Conservation (phyloP, 2,888 invertebrate genomes). For the Tenthredo mesomela region DNA sequence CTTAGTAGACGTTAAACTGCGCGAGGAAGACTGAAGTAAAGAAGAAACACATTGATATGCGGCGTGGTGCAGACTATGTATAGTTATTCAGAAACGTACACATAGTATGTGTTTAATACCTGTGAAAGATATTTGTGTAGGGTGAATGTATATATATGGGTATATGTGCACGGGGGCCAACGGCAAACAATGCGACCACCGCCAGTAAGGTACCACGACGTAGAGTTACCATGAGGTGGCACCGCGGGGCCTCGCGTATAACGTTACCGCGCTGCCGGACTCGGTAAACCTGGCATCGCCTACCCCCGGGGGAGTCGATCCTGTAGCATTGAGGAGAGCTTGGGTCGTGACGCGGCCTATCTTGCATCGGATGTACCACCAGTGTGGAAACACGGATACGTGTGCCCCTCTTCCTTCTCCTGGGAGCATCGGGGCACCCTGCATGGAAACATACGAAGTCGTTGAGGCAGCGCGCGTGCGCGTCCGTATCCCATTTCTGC, state of each 20-base stretch:
- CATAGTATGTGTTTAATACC: not conserved
- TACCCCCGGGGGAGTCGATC: slow-evolving; percentile 65
- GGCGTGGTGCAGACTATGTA: slow-evolving; percentile 63
- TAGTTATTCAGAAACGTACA: slow-evolving; percentile 2
- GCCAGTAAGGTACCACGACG: slow-evolving; percentile 68
- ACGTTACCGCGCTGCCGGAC: slow-evolving; percentile 40
- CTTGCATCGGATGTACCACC: slow-evolving; percentile 77
- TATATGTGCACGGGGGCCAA: slow-evolving; percentile 63
- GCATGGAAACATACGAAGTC: slow-evolving; percentile 33
- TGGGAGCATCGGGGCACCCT: slow-evolving; percentile 36
- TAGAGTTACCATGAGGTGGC: slow-evolving; percentile 64
- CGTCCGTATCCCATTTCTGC: slow-evolving; percentile 60
- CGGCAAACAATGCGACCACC: slow-evolving; percentile 70
- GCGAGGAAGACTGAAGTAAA: not conserved
- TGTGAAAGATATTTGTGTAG: not conserved
- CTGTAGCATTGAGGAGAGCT: slow-evolving; percentile 69
- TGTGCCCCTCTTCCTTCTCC: slow-evolving; percentile 58
- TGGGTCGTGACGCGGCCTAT: slow-evolving; percentile 76
- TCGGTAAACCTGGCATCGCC: slow-evolving; percentile 14
- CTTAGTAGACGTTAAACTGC: not conserved
- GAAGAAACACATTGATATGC: slow-evolving; percentile 67
- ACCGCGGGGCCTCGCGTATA: slow-evolving; percentile 43
- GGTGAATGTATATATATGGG: not conserved
- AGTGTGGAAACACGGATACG: slow-evolving; percentile 77
- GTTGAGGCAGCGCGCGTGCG: slow-evolving; percentile 50